Conservation (phyloP, 1,140 invertebrate species). For the Chlorops oryzae region DNA sequence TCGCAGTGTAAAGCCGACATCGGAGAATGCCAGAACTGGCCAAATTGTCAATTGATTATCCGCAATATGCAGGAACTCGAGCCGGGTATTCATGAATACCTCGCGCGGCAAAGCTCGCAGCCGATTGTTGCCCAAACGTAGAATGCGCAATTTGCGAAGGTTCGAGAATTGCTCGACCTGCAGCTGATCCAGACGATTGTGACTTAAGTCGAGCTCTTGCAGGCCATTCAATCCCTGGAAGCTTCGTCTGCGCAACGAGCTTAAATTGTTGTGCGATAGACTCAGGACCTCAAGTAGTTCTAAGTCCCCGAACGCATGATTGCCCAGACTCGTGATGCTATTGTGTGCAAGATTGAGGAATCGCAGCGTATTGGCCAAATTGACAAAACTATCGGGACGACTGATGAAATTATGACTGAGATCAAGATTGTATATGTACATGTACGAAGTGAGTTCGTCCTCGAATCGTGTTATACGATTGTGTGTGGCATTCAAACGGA, state of each 20-base stretch:
- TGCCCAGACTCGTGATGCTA: conserved; percentile 61
- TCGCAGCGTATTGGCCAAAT: conserved; percentile 56
- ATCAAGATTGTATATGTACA: conserved; percentile 63
- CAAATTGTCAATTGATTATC: conserved; percentile 71
- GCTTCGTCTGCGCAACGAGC: conserved; percentile 64
- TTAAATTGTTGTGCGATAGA: conserved; percentile 68
- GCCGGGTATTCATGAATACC: conserved; percentile 69
- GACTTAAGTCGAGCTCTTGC: conserved; percentile 72
- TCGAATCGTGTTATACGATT: conserved; percentile 60
- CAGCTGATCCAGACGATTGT: conserved; percentile 69
- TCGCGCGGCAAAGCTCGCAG: conserved; percentile 70
- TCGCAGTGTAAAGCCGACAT: conserved; percentile 68
- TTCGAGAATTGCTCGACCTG: conserved; percentile 78
- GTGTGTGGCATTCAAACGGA: conserved; percentile 62
- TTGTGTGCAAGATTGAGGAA: conserved; percentile 70
- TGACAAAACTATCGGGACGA: conserved; percentile 59
- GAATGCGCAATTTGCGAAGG: conserved; percentile 64
- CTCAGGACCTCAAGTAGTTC: conserved; percentile 66
- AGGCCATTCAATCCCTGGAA: conserved; percentile 66
- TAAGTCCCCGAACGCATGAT: conserved; percentile 64
- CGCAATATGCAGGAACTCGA: conserved; percentile 75
- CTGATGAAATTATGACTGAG: conserved; percentile 62
- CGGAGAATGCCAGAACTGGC: conserved; percentile 63
- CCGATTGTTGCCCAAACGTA: conserved; percentile 71
- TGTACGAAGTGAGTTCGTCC: conserved; percentile 50